These are phyloP conservation scores for Acestrorhynchus altus DNA, from an alignment of 2,797 vertebrate species.

Conservation along the genomic window DNA sequence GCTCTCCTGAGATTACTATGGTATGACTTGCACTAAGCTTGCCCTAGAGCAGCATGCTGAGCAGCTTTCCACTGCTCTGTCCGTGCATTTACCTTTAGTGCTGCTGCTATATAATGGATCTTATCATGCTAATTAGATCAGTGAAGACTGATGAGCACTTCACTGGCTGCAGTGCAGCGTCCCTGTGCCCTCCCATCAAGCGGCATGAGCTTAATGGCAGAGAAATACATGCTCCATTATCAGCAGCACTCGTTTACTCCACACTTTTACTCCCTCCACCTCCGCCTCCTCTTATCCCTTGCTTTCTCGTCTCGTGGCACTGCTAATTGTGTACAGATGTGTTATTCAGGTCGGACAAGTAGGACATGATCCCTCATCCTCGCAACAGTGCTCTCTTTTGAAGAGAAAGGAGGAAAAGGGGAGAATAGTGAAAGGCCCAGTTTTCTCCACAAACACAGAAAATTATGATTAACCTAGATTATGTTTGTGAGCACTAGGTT, in stretches of 20 bases:
- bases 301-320: slow-evolving; percentile 35
- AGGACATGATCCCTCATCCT: slow-evolving; percentile 52
- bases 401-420: slow-evolving; percentile 39
- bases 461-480: slow-evolving; percentile 38
- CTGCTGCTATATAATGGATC: slow-evolving; percentile 41
- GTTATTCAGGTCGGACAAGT: slow-evolving; percentile 58
- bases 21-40: slow-evolving; percentile 5
- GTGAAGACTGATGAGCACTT: slow-evolving; percentile 60
- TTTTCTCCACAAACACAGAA: slow-evolving; percentile 34
- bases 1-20: background rate
- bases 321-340: slow-evolving; percentile 58
- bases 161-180: slow-evolving; percentile 26
- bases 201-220: slow-evolving; percentile 49
- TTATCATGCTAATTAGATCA: slow-evolving; percentile 63
- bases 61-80: slow-evolving; percentile 11
- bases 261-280: slow-evolving; percentile 1
- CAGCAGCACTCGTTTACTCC: slow-evolving; percentile 34
- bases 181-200: slow-evolving; percentile 45
- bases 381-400: slow-evolving; percentile 25
- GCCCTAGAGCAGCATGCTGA: slow-evolving; percentile 6
- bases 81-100: slow-evolving; percentile 42
- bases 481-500: slow-evolving; percentile 21
- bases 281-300: background rate
- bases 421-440: slow-evolving; percentile 34
- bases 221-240: slow-evolving; percentile 55